Evolutionary conservation across 1,140 invertebrate genomes (phyloP).

Genomic region (Trachymyrmex cornetzi): DNA sequence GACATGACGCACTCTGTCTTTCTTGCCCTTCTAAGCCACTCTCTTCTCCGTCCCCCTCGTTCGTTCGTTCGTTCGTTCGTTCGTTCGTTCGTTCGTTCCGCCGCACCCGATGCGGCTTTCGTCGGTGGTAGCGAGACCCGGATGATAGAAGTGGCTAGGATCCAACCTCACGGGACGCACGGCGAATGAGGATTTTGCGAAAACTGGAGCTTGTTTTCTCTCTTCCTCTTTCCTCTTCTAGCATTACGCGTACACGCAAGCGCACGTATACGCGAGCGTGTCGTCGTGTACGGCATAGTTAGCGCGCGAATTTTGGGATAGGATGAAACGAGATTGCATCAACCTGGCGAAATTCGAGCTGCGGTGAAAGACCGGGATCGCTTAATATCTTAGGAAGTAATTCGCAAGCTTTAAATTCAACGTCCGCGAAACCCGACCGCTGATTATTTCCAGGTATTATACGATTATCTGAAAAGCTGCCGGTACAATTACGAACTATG

Average conservation of each 20-base stretch:
- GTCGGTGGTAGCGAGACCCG: slow-evolving; percentile 62
- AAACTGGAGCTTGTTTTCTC: slow-evolving; percentile 37
- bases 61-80: slow-evolving; percentile 12
- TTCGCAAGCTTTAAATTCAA: slow-evolving; percentile 48
- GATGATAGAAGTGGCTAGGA: slow-evolving; percentile 78
- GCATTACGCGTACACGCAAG: slow-evolving; percentile 47
- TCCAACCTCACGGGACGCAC: slow-evolving; percentile 76
- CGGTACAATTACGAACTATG: slow-evolving; percentile 5
- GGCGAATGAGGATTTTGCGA: slow-evolving; percentile 71
- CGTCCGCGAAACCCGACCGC: neutral
- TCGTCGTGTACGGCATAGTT: slow-evolving; percentile 49
- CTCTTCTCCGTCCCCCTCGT: neutral
- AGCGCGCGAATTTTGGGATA: slow-evolving; percentile 55
- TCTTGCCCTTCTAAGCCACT: neutral
- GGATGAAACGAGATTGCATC: slow-evolving; percentile 18
- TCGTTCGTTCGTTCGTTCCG: neutral
- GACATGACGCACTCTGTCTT: slow-evolving; percentile 62
- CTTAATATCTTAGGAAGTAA: slow-evolving; percentile 46
- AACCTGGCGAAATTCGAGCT: slow-evolving; percentile 6
- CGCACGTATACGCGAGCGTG: slow-evolving; percentile 25
- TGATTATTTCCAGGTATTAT: slow-evolving; percentile 49
- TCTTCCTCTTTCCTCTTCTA: slow-evolving; percentile 1
- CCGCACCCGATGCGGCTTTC: slow-evolving; percentile 51
- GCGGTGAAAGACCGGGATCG: slow-evolving; percentile 16
- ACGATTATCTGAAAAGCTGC: slow-evolving; percentile 24